Conservation (phyloP, 2,113 vertebrate genomes). For the Phalacrocorax pelagicus region DNA sequence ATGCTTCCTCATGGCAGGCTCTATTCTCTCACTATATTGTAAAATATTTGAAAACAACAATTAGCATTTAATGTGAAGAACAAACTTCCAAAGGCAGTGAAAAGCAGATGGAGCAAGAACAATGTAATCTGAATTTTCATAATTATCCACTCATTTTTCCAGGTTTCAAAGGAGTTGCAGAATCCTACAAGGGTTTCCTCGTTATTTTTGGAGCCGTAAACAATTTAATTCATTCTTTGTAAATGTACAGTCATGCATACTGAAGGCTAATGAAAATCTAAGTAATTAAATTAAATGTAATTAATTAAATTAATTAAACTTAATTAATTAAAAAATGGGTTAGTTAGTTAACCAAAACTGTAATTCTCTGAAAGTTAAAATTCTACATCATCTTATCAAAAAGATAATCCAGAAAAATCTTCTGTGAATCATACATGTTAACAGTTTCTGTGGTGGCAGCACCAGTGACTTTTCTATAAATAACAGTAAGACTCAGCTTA, state of each 20-base stretch:
- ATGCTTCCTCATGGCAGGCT: background rate
- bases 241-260: background rate
- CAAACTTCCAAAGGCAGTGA: background rate
- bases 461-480: background rate
- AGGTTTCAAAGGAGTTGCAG: no score
- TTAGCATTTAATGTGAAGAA: constrained; percentile 1
- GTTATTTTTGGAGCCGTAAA: background rate
- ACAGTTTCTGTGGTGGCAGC: background rate
- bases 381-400: background rate
- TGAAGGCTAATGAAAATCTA: background rate
- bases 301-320: background rate
- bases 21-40: background rate
- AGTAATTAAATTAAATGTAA: background rate
- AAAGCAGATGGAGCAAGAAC: background rate
- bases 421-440: background rate
- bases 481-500: background rate
- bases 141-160: background rate
- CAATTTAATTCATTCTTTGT: background rate
- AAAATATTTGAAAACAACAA: constrained; percentile 31
- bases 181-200: background rate
- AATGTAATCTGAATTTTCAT: background rate
- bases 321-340: background rate
- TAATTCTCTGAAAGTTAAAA: background rate
- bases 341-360: background rate
- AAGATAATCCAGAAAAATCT: background rate